phyloP scores from a whole-genome alignment of 2,113 vertebrate species.

The Syngnathoides biaculeatus region DNA sequence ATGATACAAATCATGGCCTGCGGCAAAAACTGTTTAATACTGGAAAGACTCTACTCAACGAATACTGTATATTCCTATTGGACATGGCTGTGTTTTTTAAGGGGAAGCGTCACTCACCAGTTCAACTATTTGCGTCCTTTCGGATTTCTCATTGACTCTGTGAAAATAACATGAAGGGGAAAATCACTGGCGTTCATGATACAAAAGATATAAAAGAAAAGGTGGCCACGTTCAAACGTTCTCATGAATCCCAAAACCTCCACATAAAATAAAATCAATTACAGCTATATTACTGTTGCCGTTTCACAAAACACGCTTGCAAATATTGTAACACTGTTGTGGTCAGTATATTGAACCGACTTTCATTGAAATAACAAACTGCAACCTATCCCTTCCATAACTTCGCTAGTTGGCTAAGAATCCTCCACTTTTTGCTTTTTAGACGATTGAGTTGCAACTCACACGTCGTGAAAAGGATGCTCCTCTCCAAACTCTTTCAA shows the following conservation, averaged over 20 bases:
- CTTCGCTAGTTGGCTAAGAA: conserved; percentile 24
- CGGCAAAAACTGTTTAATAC: not conserved
- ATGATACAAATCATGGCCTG: too few relatives aligned
- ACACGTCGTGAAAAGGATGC: conserved; percentile 88
- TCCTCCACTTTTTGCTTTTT: too few relatives aligned
- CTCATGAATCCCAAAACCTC: not conserved
- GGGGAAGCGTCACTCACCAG: conserved; percentile 74
- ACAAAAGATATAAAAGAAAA: not conserved
- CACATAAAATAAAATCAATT: not conserved
- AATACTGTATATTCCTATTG: too few relatives aligned
- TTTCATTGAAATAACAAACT: not conserved
- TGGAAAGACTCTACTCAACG: not conserved
- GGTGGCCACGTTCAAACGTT: not conserved
- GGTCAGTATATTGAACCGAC: not conserved
- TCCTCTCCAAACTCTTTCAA: conserved; percentile 90
- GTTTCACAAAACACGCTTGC: not conserved
- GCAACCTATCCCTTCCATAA: not conserved
- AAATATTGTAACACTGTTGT: not conserved
- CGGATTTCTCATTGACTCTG: conserved; percentile 77
- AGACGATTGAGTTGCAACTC: conserved; percentile 17
- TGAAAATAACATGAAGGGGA: conserved; percentile 22
- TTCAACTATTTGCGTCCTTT: conserved; percentile 78
- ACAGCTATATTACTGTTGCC: not conserved
- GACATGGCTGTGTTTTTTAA: not conserved
- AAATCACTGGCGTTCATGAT: not conserved